Conservation (phyloP, 2,113 vertebrate genomes). For the Corydoras sp. region DNA sequence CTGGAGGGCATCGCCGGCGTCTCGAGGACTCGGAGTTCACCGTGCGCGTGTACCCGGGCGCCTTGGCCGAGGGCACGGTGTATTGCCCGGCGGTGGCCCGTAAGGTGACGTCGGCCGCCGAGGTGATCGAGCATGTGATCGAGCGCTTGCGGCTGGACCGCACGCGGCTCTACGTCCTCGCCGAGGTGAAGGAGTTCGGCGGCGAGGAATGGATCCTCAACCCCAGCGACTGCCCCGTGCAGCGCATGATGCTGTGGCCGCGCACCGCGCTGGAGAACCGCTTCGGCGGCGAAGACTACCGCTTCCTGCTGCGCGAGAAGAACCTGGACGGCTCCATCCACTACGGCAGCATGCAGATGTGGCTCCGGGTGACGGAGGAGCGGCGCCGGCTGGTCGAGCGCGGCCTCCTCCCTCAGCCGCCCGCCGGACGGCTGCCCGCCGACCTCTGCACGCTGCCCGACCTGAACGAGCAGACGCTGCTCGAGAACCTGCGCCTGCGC, state of each 20-base stretch:
- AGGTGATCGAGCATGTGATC: constrained; percentile 87
- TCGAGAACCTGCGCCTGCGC: constrained; percentile 86
- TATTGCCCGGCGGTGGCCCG: constrained; percentile 86
- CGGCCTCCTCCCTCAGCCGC: constrained; percentile 88
- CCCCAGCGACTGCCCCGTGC: constrained; percentile 88
- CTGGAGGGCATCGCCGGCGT: constrained; percentile 89
- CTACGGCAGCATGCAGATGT: constrained; percentile 91
- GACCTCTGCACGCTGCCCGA: constrained; percentile 85
- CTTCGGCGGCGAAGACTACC: constrained; percentile 84
- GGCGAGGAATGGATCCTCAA: constrained; percentile 98
- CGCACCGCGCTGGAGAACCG: constrained; percentile 87
- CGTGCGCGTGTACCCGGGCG: constrained; percentile 85
- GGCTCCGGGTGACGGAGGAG: constrained; percentile 87
- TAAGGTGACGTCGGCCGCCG: constrained; percentile 84
- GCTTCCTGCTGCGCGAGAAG: constrained; percentile 90
- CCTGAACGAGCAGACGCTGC: constrained; percentile 82
- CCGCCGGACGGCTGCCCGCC: constrained; percentile 76
- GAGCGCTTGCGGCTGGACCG: constrained; percentile 80
- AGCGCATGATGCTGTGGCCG: constrained; percentile 96
- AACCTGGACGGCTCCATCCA: constrained; percentile 93
- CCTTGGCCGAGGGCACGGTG: constrained; percentile 86
- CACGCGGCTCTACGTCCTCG: constrained; percentile 86
- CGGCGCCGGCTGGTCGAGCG: constrained; percentile 83
- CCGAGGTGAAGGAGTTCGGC: constrained; percentile 94
- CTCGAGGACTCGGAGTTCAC: constrained; percentile 88